These are phyloP conservation scores for Saguinus midas DNA, from an alignment of 2,113 vertebrate genomes.

Conservation along the genomic window DNA sequence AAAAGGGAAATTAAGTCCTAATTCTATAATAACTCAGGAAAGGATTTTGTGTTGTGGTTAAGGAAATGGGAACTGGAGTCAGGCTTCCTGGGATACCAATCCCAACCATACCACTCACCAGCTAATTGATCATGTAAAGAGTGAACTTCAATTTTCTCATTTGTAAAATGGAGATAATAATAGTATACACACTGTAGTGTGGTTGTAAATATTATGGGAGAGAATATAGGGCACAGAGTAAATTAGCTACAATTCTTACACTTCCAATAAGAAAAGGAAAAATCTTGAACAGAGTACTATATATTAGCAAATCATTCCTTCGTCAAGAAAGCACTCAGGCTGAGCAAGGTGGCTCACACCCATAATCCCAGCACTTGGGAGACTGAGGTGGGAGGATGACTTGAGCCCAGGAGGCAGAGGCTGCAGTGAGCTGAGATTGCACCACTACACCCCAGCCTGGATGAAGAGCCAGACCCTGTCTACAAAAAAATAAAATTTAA, in stretches of 20 bases:
- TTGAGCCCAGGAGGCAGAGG: no score
- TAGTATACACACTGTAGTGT: neutral
- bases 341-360: no score
- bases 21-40: neutral
- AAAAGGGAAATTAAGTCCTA: neutral
- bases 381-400: no score
- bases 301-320: neutral
- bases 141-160: neutral
- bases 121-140: neutral
- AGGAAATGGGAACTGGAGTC: neutral
- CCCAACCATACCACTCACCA: neutral
- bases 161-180: neutral
- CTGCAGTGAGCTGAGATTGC: no score
- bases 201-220: neutral
- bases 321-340: neutral
- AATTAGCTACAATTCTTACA: neutral
- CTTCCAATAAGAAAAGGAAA: constrained; percentile 2
- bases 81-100: neutral
- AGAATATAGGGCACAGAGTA: neutral
- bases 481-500: no score
- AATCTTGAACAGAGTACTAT: neutral
- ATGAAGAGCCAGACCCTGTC: no score
- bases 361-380: no score
- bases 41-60: neutral
- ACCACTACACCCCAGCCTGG: no score